These are phyloP conservation scores for Luehdorfia chinensis DNA, from an alignment of 1,140 invertebrate species.

Conservation along the genomic window DNA sequence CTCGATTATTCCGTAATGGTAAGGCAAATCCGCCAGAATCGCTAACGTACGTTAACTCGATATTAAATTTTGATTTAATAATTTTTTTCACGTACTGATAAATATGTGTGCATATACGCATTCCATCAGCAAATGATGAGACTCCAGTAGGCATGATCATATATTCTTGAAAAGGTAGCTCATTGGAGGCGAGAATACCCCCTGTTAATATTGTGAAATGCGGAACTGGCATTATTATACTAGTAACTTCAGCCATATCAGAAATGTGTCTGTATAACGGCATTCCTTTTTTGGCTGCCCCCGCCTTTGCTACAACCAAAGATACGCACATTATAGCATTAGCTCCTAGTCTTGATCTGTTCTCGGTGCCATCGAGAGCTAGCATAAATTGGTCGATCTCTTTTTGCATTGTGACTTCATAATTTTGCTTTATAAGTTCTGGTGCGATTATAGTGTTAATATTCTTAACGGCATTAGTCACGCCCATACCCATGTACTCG, in stretches of 20 bases:
- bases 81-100: slow-evolving; percentile 96
- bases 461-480: slow-evolving; percentile 92
- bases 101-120: slow-evolving; percentile 97
- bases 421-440: slow-evolving; percentile 88
- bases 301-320: slow-evolving; percentile 95
- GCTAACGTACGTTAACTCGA: slow-evolving; percentile 95
- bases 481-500: slow-evolving; percentile 95
- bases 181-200: slow-evolving; percentile 97
- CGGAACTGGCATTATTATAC: slow-evolving; percentile 95
- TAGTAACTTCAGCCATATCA: slow-evolving; percentile 92
- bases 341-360: slow-evolving; percentile 95
- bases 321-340: slow-evolving; percentile 98
- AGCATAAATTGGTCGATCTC: slow-evolving; percentile 95
- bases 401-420: slow-evolving; percentile 93
- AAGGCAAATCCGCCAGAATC: slow-evolving; percentile 99
- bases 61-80: slow-evolving; percentile 92
- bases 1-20: slow-evolving; percentile 95
- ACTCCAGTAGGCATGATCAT: slow-evolving; percentile 94
- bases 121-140: slow-evolving; percentile 93
- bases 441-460: slow-evolving; percentile 92
- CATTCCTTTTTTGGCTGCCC: slow-evolving; percentile 93
- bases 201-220: slow-evolving; percentile 99
- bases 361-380: slow-evolving; percentile 95
- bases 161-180: slow-evolving; percentile 98
- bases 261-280: slow-evolving; percentile 93